Evolutionary conservation across 2,113 vertebrate genomes (phyloP).

Genomic region (Cygnus buccinator): DNA sequence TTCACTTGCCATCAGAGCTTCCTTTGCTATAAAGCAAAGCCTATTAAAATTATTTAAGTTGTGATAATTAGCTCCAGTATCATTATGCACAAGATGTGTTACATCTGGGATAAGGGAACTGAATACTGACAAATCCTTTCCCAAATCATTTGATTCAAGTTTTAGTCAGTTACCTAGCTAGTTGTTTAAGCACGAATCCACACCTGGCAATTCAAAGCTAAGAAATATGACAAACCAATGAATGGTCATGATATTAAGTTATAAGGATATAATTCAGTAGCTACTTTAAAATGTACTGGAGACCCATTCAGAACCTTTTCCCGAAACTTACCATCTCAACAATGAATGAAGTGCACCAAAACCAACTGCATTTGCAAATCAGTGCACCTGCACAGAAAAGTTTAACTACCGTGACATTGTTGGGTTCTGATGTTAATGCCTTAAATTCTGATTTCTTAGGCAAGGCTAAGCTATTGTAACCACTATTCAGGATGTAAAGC

Average conservation of each 20-base stretch:
- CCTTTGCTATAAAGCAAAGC: background rate
- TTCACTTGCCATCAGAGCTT: background rate
- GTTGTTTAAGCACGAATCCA: background rate
- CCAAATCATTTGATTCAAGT: background rate
- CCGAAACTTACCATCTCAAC: background rate
- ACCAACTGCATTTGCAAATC: background rate
- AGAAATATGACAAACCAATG: background rate
- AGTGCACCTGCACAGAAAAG: background rate
- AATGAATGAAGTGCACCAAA: background rate
- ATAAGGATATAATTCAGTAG: background rate
- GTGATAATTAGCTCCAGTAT: background rate
- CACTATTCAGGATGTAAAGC: background rate
- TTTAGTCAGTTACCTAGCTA: background rate
- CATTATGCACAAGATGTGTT: background rate
- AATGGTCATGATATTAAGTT: background rate
- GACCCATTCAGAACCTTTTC: background rate
- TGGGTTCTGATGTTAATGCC: background rate
- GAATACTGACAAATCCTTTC: background rate
- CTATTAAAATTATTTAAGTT: background rate
- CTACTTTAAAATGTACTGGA: background rate
- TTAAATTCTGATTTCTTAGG: background rate
- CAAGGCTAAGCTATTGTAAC: background rate
- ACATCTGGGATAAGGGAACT: background rate
- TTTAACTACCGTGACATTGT: background rate
- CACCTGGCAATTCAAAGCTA: background rate